phyloP scores from a whole-genome alignment of 2,113 vertebrate genomes.

The Vanacampus margaritifer region DNA sequence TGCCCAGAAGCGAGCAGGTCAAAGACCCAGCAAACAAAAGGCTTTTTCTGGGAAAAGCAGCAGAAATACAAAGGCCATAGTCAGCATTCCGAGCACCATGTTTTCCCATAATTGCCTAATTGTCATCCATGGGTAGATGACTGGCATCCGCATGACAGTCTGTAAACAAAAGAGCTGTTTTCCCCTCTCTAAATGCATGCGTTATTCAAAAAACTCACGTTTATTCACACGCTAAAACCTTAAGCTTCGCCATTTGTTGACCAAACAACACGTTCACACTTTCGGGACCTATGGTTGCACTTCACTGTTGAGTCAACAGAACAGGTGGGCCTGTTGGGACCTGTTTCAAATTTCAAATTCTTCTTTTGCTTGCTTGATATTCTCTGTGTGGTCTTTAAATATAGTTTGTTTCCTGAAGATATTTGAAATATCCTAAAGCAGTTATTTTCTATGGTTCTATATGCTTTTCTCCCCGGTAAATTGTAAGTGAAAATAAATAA shows the following conservation, averaged over 20 bases:
- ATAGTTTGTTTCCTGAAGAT: neutral
- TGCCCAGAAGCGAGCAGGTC: constrained; percentile 18
- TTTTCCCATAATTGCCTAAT: constrained; percentile 17
- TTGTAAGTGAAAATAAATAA: neutral
- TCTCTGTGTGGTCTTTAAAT: neutral
- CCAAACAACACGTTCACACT: constrained; percentile 13
- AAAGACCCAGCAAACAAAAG: constrained; percentile 39
- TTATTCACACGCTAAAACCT: constrained; percentile 15
- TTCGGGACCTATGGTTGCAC: neutral
- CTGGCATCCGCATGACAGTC: constrained; percentile 46
- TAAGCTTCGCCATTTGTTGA: constrained; percentile 6
- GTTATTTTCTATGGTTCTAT: neutral
- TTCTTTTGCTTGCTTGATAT: neutral
- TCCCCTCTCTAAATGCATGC: neutral
- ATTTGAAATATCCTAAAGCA: neutral
- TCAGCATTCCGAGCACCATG: constrained; percentile 24
- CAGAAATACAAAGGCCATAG: constrained; percentile 45
- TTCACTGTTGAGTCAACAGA: constrained; percentile 22
- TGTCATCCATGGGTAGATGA: constrained; percentile 15
- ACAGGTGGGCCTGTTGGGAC: neutral
- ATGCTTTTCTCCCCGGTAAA: neutral
- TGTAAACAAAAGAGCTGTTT: constrained; percentile 28
- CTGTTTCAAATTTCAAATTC: neutral
- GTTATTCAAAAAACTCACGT: constrained; percentile 25
- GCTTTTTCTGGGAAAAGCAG: constrained; percentile 24